Conservation (phyloP, 2,888 invertebrate genomes). For the Pterobdella sp. region DNA sequence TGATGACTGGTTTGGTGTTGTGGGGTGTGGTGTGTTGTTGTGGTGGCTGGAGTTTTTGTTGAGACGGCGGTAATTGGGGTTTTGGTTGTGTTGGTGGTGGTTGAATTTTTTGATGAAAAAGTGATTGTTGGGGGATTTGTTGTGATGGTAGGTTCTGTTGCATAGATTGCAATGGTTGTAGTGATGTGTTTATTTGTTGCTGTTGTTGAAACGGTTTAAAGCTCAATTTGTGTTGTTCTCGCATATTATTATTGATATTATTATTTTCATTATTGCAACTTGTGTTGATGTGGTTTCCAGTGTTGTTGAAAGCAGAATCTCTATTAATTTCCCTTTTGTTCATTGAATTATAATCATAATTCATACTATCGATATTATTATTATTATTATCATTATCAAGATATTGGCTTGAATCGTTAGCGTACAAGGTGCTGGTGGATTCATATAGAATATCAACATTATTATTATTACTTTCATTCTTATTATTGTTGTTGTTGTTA, state of each 20-base stretch:
- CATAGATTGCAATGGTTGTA: neutral
- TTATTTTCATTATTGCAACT: neutral
- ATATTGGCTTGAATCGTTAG: neutral
- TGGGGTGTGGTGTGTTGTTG: no score
- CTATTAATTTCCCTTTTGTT: no score
- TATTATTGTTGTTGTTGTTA: neutral
- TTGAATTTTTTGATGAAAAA: neutral
- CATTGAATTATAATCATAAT: neutral
- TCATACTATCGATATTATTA: neutral
- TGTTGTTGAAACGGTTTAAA: constrained; percentile 5
- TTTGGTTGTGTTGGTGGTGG: neutral
- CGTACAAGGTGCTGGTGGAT: neutral
- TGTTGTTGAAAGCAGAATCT: neutral
- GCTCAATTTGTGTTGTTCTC: neutral
- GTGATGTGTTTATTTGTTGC: neutral
- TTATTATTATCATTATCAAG: neutral
- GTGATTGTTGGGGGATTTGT: neutral
- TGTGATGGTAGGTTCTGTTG: neutral
- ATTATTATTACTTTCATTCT: neutral
- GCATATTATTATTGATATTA: neutral
- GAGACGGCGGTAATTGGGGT: neutral
- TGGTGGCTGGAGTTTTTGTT: constrained; percentile 17
- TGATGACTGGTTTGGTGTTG: no score
- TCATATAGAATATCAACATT: neutral
- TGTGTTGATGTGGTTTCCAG: neutral